Evolutionary conservation across 2,888 invertebrate genomes (phyloP).

Genomic region (Polymixis lichenea): DNA sequence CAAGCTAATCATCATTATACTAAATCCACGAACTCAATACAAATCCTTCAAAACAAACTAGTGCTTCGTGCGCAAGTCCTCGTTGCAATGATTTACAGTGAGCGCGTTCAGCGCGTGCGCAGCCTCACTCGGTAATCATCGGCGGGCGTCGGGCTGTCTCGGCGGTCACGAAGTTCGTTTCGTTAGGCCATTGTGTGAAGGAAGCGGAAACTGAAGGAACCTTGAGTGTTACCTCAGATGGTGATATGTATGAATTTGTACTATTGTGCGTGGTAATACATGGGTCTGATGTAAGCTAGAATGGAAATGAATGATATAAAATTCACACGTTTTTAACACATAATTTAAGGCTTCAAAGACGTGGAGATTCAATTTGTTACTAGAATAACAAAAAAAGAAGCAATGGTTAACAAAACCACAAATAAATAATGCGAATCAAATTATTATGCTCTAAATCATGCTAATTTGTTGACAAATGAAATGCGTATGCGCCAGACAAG

Average conservation of each 20-base stretch:
- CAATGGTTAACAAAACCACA: not conserved
- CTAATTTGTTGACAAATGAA: constrained; percentile 50
- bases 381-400: not conserved
- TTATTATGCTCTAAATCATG: constrained; percentile 13
- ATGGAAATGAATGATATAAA: not conserved
- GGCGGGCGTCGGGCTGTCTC: constrained; percentile 72
- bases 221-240: constrained; percentile 56
- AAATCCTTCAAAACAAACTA: constrained; percentile 59
- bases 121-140: constrained; percentile 67
- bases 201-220: constrained; percentile 63
- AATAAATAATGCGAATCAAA: constrained; percentile 12
- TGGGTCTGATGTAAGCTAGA: constrained; percentile 16
- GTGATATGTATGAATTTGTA: constrained; percentile 26
- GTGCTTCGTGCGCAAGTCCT: constrained; percentile 60
- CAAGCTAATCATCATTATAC: constrained; percentile 52
- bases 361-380: not conserved
- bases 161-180: constrained; percentile 67
- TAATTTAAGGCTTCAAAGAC: not conserved
- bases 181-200: constrained; percentile 57
- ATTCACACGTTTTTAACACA: not conserved
- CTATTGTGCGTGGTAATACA: constrained; percentile 17
- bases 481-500: constrained; percentile 43
- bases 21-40: constrained; percentile 53
- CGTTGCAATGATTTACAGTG: constrained; percentile 65
- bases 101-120: constrained; percentile 70